Percentiles rank a stretch among this genome's conserved stretches.
Evolutionary conservation across 2,888 invertebrate species (phyloP).

Genomic region (Galeruca laticollis): DNA sequence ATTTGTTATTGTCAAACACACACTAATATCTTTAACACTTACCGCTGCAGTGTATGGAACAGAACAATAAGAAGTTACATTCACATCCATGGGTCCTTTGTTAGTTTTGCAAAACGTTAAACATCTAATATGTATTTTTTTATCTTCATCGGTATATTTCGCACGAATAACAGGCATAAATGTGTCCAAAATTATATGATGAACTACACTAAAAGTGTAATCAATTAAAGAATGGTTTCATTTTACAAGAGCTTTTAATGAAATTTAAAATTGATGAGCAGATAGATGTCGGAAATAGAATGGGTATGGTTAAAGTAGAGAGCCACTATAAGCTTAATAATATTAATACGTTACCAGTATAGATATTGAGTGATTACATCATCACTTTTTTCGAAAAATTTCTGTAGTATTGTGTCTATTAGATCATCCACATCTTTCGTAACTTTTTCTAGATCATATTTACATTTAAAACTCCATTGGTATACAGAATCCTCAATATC

Average conservation of each 20-base stretch:
- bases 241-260: no score
- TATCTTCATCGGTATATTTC: conserved; percentile 59
- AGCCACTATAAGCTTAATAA: no score
- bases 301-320: no score
- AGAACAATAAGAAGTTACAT: conserved; percentile 57
- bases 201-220: conserved; percentile 55
- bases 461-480: conserved; percentile 42
- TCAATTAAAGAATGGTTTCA: background rate
- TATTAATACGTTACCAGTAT: conserved; percentile 39
- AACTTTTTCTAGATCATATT: conserved; percentile 34
- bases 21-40: conserved; percentile 43
- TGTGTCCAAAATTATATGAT: conserved; percentile 60
- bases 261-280: no score
- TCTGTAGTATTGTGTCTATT: conserved; percentile 28
- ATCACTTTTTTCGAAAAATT: conserved; percentile 21
- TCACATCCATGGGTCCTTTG: background rate
- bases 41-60: conserved; percentile 66
- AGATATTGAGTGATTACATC: conserved; percentile 36
- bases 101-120: conserved; percentile 17
- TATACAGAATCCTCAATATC: conserved; percentile 37
- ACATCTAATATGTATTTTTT: conserved; percentile 58
- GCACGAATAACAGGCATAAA: conserved; percentile 60
- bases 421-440: conserved; percentile 40
- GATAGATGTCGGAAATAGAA: no score
- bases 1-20: no score